Percentiles rank a stretch among this genome's conserved stretches.
phyloP scores from a whole-genome alignment of 2,797 vertebrate genomes.

The Melanitta fusca region DNA sequence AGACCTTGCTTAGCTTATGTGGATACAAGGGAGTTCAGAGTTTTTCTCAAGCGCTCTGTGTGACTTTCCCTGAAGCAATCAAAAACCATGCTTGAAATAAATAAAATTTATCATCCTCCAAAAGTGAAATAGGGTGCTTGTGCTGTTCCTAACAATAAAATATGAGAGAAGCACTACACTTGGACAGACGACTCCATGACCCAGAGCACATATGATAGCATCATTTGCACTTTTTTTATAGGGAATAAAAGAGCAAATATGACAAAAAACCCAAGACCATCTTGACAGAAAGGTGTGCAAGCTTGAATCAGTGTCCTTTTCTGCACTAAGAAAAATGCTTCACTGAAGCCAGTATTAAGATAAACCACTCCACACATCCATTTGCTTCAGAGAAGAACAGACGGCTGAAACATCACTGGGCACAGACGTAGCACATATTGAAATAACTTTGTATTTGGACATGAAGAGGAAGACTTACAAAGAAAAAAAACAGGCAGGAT shows the following conservation, averaged over 20 bases:
- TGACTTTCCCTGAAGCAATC: neutral
- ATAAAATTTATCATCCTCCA: conserved; percentile 24
- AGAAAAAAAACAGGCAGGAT: neutral
- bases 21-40: neutral
- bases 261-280: conserved; percentile 36
- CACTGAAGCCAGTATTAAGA: neutral
- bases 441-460: neutral
- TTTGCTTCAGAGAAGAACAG: neutral
- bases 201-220: neutral
- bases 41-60: neutral
- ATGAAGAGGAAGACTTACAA: neutral
- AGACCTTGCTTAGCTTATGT: neutral
- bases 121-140: neutral
- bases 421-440: neutral
- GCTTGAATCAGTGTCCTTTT: conserved; percentile 14
- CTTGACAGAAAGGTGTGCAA: conserved; percentile 20
- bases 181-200: neutral
- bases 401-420: neutral
- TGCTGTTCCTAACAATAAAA: conserved; percentile 32
- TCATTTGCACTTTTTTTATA: conserved; percentile 34
- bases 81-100: conserved; percentile 23
- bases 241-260: conserved; percentile 15
- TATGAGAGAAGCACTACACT: conserved; percentile 6
- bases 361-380: neutral
- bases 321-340: conserved; percentile 1